A percentile compares a stretch with the other conserved stretches of the same genome.
phyloP scores from a whole-genome alignment of 2,888 invertebrate genomes.

The Agrotis segetum region DNA sequence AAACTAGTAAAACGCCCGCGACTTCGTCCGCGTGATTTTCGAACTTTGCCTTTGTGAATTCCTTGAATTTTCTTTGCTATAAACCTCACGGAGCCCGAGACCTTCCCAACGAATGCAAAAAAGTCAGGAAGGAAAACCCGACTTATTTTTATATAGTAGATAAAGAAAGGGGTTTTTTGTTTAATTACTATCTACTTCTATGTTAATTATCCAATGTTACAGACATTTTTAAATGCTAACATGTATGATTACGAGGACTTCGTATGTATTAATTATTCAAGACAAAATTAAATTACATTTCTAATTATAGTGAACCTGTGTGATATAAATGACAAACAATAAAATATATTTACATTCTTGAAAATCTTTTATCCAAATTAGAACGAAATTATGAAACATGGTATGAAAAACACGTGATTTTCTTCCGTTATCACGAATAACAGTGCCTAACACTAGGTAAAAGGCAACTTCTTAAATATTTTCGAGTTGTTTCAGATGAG shows the following conservation, averaged over 20 bases:
- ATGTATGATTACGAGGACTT: not conserved
- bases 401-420: not conserved
- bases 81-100: too few relatives aligned
- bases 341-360: too few relatives aligned
- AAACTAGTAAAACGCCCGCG: too few relatives aligned
- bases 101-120: too few relatives aligned
- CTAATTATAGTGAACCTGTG: not conserved
- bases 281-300: not conserved
- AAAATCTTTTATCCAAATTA: too few relatives aligned
- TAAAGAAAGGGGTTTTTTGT: too few relatives aligned
- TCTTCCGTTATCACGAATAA: not conserved
- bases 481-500: constrained; percentile 31
- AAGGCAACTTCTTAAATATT: constrained; percentile 24
- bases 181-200: not conserved
- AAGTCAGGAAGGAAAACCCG: too few relatives aligned
- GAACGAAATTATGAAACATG: too few relatives aligned
- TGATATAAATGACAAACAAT: not conserved
- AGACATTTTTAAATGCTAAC: not conserved
- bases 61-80: too few relatives aligned
- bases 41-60: too few relatives aligned
- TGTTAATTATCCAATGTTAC: not conserved
- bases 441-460: not conserved
- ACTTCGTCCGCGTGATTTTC: too few relatives aligned
- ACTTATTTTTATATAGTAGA: too few relatives aligned
- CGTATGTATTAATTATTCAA: not conserved